phyloP scores from a whole-genome alignment of 2,797 vertebrate species.

The Squalus acanthias region DNA sequence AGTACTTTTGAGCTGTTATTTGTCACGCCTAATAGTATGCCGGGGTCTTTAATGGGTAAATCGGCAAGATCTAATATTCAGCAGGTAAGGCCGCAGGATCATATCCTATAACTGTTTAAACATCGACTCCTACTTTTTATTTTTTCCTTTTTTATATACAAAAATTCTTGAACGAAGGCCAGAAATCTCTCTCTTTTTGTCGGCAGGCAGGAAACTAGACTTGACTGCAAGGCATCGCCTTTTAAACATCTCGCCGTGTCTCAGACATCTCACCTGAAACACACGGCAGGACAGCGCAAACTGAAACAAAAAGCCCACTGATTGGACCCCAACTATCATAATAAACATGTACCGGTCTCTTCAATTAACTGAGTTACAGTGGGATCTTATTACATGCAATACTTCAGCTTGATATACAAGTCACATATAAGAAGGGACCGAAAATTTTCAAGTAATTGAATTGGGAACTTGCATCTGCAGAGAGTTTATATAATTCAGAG shows the following conservation, averaged over 20 bases:
- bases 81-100: neutral
- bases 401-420: neutral
- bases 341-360: constrained; percentile 10
- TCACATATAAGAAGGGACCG: neutral
- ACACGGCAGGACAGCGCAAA: neutral
- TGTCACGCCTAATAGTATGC: constrained; percentile 11
- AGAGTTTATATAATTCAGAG: neutral
- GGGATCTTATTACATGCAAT: constrained; percentile 11
- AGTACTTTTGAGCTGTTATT: constrained; percentile 29
- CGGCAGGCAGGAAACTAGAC: neutral
- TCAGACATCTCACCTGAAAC: neutral
- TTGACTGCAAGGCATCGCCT: neutral
- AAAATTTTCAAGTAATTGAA: neutral
- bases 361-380: constrained; percentile 27
- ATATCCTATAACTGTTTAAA: neutral
- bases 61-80: neutral
- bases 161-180: neutral
- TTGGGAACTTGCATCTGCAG: constrained; percentile 26
- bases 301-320: constrained; percentile 17
- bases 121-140: neutral
- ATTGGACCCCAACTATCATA: neutral
- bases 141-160: neutral
- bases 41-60: neutral
- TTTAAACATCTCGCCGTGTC: neutral
- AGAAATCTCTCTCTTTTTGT: neutral